Percentiles rank a stretch among this genome's conserved stretches.
These are phyloP conservation scores for Neosilurus mollespiculum DNA, from an alignment of 2,797 vertebrate genomes.

Conservation along the genomic window DNA sequence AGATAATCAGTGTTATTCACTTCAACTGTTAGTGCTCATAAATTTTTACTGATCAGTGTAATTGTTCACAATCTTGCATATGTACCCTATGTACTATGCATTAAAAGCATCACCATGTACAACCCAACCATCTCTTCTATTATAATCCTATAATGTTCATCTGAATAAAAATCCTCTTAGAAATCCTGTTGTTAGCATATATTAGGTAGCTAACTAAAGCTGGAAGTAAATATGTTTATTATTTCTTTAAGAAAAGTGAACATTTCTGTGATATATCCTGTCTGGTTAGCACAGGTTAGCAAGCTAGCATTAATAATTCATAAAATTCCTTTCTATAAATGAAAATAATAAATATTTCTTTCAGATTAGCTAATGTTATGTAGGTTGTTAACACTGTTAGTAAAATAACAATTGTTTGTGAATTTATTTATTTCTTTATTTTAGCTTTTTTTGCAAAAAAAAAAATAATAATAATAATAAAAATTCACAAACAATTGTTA, in stretches of 20 bases:
- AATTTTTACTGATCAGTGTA: too few relatives aligned
- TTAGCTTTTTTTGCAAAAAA: too few relatives aligned
- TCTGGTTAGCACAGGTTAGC: not conserved
- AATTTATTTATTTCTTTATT: too few relatives aligned
- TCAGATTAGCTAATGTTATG: not conserved
- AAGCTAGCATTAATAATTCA: not conserved
- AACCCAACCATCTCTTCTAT: not conserved
- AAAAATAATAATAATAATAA: too few relatives aligned
- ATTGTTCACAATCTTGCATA: not conserved
- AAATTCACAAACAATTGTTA: too few relatives aligned
- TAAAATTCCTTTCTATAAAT: not conserved
- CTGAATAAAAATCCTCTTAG: not conserved
- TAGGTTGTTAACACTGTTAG: not conserved
- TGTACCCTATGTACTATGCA: not conserved
- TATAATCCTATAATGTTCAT: too few relatives aligned
- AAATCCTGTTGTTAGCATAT: not conserved
- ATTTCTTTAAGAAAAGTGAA: not conserved
- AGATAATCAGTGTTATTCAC: too few relatives aligned
- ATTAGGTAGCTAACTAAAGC: not conserved
- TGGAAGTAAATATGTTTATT: too few relatives aligned
- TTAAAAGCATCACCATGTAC: not conserved
- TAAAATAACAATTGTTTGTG: not conserved
- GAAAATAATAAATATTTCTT: not conserved
- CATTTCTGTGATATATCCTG: not conserved
- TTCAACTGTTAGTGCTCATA: too few relatives aligned